Percentiles rank a stretch among this genome's conserved stretches.
These are phyloP conservation scores for Diplodus puntazzo DNA, from an alignment of 2,797 vertebrate genomes.

Conservation along the genomic window DNA sequence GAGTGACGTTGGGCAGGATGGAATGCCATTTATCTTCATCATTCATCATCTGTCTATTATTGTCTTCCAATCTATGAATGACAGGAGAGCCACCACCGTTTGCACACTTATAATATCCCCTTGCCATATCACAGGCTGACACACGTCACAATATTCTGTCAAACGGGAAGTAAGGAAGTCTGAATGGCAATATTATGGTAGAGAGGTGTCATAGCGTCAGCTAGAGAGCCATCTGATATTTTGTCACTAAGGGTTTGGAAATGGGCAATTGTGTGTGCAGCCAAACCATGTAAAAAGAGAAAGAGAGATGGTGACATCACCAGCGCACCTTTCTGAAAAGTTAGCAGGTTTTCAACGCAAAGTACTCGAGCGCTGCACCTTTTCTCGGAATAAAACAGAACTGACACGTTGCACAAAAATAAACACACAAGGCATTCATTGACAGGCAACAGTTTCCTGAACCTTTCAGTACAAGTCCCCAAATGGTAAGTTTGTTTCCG, in stretches of 20 bases:
- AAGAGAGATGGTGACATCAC: too few species aligned
- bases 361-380: too few species aligned
- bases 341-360: too few species aligned
- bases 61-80: constrained; percentile 67
- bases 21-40: constrained; percentile 75
- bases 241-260: constrained; percentile 9
- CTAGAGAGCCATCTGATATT: constrained; percentile 2
- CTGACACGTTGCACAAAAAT: background rate
- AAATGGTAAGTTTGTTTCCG: background rate
- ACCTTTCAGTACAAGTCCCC: background rate
- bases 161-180: constrained; percentile 24
- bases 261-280: constrained; percentile 7
- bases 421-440: background rate
- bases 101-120: constrained; percentile 57
- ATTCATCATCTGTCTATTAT: constrained; percentile 76
- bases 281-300: background rate
- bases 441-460: background rate
- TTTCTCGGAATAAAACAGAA: background rate
- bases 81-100: constrained; percentile 55
- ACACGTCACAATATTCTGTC: constrained; percentile 48
- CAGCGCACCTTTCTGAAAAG: too few species aligned
- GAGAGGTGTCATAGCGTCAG: constrained; percentile 4
- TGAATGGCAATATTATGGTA: constrained; percentile 3
- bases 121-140: constrained; percentile 39
- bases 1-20: constrained; percentile 47